These are phyloP conservation scores for Aphis craccivora DNA, from an alignment of 1,140 invertebrate genomes.

Conservation along the genomic window DNA sequence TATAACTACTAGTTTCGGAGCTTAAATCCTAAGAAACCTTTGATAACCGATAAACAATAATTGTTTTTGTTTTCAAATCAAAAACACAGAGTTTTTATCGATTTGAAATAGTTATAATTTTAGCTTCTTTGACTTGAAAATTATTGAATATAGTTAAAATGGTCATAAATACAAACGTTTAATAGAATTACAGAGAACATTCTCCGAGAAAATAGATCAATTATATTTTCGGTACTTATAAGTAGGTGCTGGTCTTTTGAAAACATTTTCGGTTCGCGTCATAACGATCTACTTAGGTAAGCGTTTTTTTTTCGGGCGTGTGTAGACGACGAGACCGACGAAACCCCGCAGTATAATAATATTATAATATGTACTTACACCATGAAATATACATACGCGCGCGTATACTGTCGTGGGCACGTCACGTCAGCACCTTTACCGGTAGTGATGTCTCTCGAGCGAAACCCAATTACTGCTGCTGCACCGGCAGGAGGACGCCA, in stretches of 20 bases:
- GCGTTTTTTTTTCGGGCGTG: not conserved
- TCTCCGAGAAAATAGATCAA: too few relatives aligned
- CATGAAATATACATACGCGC: not conserved
- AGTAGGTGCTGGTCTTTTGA: not conserved
- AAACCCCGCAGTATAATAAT: not conserved
- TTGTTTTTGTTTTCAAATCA: too few relatives aligned
- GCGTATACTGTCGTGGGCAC: not conserved
- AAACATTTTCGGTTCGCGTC: not conserved
- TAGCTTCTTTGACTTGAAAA: too few relatives aligned
- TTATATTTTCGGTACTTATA: not conserved
- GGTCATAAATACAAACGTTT: too few relatives aligned
- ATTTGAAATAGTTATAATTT: too few relatives aligned
- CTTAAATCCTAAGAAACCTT: too few relatives aligned
- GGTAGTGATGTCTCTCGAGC: conserved; percentile 17
- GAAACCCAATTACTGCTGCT: conserved; percentile 36
- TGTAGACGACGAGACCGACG: not conserved
- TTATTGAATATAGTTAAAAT: too few relatives aligned
- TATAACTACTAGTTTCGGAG: too few relatives aligned
- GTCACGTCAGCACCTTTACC: not conserved
- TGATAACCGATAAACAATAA: too few relatives aligned
- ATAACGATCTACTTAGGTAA: not conserved
- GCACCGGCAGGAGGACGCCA: not conserved
- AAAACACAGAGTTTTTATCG: too few relatives aligned
- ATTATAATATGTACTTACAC: not conserved
- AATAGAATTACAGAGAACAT: too few relatives aligned